Conservation (phyloP, 2,888 invertebrate genomes). For the Agrypnus murinus region DNA sequence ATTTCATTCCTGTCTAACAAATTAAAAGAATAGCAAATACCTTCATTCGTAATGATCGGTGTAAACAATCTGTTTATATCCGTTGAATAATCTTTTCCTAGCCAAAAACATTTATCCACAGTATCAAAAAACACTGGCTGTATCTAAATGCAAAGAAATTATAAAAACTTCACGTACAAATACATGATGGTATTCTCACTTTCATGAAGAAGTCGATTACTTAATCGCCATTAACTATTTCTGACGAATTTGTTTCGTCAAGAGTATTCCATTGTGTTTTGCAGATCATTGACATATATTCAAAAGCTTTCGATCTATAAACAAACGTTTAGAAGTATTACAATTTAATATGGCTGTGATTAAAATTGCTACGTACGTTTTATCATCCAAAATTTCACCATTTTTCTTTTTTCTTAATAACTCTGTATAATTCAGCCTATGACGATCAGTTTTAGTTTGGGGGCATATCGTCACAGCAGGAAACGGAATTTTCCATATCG, state of each 20-base stretch:
- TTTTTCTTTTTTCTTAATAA: slow-evolving; percentile 55
- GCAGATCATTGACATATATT: slow-evolving; percentile 38
- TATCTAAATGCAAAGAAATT: slow-evolving; percentile 18
- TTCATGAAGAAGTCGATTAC: slow-evolving; percentile 75
- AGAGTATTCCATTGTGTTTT: slow-evolving; percentile 67
- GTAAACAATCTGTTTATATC: slow-evolving; percentile 76
- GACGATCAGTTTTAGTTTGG: slow-evolving; percentile 75
- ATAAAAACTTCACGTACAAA: no score
- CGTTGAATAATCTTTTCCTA: slow-evolving; percentile 68
- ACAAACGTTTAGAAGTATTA: neutral
- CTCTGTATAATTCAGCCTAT: slow-evolving; percentile 31
- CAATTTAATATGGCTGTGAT: neutral
- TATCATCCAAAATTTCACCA: slow-evolving; percentile 69
- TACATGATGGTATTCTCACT: slow-evolving; percentile 63
- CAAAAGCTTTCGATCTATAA: slow-evolving; percentile 29
- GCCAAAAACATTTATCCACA: slow-evolving; percentile 33
- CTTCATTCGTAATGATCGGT: slow-evolving; percentile 82
- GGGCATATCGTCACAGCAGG: slow-evolving; percentile 74
- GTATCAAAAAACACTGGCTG: slow-evolving; percentile 28
- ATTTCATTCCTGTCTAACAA: slow-evolving; percentile 77
- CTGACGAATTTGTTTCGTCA: slow-evolving; percentile 69
- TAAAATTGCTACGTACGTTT: slow-evolving; percentile 72
- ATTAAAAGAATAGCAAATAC: slow-evolving; percentile 83
- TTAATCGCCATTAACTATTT: slow-evolving; percentile 71
- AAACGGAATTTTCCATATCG: slow-evolving; percentile 76